phyloP scores from a whole-genome alignment of 1,140 invertebrate genomes.

The Drosophila chauvacae region DNA sequence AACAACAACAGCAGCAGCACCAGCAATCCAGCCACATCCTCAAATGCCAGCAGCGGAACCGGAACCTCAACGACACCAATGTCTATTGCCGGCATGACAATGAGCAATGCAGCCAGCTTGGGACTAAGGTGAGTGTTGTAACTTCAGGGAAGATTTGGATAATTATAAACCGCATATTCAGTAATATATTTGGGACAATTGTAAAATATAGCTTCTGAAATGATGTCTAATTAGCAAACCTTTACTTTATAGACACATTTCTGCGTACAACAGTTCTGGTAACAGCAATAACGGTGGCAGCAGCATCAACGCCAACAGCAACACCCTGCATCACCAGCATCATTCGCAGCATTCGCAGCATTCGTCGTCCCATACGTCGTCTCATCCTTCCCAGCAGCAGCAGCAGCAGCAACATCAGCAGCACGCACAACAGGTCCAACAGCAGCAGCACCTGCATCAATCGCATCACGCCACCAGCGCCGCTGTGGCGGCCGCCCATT shows the following conservation, averaged over 20 bases:
- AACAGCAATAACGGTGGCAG: constrained; percentile 33
- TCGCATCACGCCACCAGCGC: constrained; percentile 60
- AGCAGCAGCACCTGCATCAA: constrained; percentile 48
- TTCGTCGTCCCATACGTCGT: constrained; percentile 31
- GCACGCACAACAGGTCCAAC: constrained; percentile 28
- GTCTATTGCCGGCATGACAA: constrained; percentile 38
- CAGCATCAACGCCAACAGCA: constrained; percentile 26
- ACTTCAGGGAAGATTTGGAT: neutral
- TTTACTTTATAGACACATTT: constrained; percentile 42
- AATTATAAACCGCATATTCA: too few species aligned
- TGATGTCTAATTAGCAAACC: neutral
- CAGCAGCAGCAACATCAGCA: constrained; percentile 44
- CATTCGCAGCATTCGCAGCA: constrained; percentile 44
- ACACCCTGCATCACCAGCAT: constrained; percentile 55
- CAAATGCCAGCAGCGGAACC: constrained; percentile 25
- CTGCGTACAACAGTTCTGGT: constrained; percentile 51
- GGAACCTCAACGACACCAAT: constrained; percentile 35
- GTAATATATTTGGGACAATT: too few species aligned
- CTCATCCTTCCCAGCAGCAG: constrained; percentile 49
- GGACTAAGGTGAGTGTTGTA: constrained; percentile 52
- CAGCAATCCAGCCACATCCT: constrained; percentile 23
- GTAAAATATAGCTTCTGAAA: neutral
- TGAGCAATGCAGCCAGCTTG: constrained; percentile 49
- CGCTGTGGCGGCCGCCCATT: constrained; percentile 63
- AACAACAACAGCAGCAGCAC: constrained; percentile 1